These are phyloP conservation scores for Rhagophthalmus giganteus DNA, from an alignment of 2,888 invertebrate genomes.

Conservation along the genomic window DNA sequence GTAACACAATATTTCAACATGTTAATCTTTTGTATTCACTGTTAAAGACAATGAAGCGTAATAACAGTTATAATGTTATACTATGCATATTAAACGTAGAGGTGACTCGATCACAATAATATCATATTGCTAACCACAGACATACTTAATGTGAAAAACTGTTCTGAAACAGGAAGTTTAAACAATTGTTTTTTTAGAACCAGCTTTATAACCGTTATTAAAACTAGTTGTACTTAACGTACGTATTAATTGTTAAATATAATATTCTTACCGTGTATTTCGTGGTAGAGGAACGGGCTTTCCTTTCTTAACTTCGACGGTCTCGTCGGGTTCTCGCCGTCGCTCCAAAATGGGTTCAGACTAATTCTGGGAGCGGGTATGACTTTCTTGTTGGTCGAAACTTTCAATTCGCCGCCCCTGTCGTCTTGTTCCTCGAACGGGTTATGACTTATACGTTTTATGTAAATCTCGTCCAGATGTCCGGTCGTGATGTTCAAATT, in stretches of 20 bases:
- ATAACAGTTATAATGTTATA: slow-evolving; percentile 23
- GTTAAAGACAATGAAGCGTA: slow-evolving; percentile 10
- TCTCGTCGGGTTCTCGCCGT: slow-evolving; percentile 65
- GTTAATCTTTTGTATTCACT: neutral
- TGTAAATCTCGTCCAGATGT: slow-evolving; percentile 19
- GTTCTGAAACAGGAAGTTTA: slow-evolving; percentile 2
- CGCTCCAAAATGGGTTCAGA: slow-evolving; percentile 75
- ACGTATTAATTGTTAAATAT: too few species aligned
- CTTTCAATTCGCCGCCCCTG: slow-evolving; percentile 41
- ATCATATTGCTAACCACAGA: neutral
- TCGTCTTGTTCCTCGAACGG: slow-evolving; percentile 41
- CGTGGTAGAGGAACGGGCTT: slow-evolving; percentile 54
- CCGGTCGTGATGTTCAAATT: slow-evolving; percentile 20
- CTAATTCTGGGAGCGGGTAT: slow-evolving; percentile 54
- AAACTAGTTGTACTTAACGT: too few species aligned
- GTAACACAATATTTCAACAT: slow-evolving; percentile 52
- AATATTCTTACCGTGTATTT: slow-evolving; percentile 53
- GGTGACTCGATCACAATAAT: slow-evolving; percentile 33
- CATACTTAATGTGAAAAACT: neutral
- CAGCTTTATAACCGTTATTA: neutral
- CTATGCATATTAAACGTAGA: slow-evolving; percentile 36
- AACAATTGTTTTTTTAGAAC: neutral
- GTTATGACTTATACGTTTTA: slow-evolving; percentile 36
- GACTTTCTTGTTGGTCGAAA: slow-evolving; percentile 35
- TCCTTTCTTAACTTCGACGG: slow-evolving; percentile 28